Percentiles rank a stretch among this genome's conserved stretches.
phyloP scores from a whole-genome alignment of 2,113 vertebrate species.

The Gavia stellata region DNA sequence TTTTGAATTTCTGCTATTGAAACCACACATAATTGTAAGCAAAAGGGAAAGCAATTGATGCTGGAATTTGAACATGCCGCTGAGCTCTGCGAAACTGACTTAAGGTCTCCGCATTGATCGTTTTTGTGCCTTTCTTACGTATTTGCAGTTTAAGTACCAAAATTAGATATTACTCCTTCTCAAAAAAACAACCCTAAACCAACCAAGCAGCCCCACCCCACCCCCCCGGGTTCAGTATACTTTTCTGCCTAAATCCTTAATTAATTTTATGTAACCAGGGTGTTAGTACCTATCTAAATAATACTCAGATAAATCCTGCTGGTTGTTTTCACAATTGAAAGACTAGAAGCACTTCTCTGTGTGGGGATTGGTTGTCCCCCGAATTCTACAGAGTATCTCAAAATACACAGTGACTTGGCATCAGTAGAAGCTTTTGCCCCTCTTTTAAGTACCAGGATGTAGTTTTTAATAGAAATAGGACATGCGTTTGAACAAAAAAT shows the following conservation, averaged over 20 bases:
- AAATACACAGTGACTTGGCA: neutral
- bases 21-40: neutral
- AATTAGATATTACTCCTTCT: neutral
- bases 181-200: neutral
- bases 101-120: fast-evolving
- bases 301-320: neutral
- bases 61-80: neutral
- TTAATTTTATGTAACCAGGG: neutral
- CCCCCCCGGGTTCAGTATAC: neutral
- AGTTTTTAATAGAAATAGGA: neutral
- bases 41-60: neutral
- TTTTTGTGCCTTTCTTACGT: neutral
- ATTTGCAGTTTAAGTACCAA: neutral
- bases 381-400: neutral
- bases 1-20: neutral
- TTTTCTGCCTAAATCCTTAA: neutral
- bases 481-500: neutral
- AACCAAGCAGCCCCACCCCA: neutral
- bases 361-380: neutral
- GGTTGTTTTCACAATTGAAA: neutral
- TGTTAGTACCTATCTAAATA: neutral
- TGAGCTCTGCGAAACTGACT: neutral
- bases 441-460: neutral
- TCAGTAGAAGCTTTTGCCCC: neutral
- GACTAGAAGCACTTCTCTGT: neutral